Evolutionary conservation across 2,888 invertebrate genomes (phyloP).

Genomic region (Pegoplata infirma): DNA sequence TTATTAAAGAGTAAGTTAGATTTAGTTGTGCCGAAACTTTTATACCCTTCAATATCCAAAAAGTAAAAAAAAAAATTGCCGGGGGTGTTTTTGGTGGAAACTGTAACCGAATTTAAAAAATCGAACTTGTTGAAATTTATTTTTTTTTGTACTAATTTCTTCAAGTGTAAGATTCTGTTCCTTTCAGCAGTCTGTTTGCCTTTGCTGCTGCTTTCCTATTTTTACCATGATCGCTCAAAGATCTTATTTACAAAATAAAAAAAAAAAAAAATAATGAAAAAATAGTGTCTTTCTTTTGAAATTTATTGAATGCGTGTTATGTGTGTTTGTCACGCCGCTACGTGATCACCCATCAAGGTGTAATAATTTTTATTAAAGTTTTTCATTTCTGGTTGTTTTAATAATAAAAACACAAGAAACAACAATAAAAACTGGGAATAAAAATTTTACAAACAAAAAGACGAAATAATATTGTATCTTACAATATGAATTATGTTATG

Average conservation of each 20-base stretch:
- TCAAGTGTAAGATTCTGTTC: background rate
- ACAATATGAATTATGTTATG: slow-evolving; percentile 62
- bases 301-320: slow-evolving; percentile 69
- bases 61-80: no score
- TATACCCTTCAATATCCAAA: no score
- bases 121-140: no score
- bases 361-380: slow-evolving; percentile 76
- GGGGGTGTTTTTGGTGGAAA: no score
- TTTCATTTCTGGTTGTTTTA: slow-evolving; percentile 49
- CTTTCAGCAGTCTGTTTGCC: background rate
- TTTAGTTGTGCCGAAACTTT: no score
- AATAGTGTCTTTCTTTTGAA: slow-evolving; percentile 63
- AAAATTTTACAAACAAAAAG: slow-evolving; percentile 44
- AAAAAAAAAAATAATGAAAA: no score
- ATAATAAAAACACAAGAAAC: slow-evolving; percentile 13
- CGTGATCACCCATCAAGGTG: slow-evolving; percentile 78
- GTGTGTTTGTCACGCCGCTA: slow-evolving; percentile 68
- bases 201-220: slow-evolving; percentile 2
- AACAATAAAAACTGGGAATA: slow-evolving; percentile 7
- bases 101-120: no score
- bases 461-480: slow-evolving; percentile 30
- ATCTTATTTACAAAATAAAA: slow-evolving; percentile 20
- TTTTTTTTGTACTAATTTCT: background rate
- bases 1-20: no score
- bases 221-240: slow-evolving; percentile 36